Conservation (phyloP, 2,113 vertebrate genomes). For the Anoura caudifer region DNA sequence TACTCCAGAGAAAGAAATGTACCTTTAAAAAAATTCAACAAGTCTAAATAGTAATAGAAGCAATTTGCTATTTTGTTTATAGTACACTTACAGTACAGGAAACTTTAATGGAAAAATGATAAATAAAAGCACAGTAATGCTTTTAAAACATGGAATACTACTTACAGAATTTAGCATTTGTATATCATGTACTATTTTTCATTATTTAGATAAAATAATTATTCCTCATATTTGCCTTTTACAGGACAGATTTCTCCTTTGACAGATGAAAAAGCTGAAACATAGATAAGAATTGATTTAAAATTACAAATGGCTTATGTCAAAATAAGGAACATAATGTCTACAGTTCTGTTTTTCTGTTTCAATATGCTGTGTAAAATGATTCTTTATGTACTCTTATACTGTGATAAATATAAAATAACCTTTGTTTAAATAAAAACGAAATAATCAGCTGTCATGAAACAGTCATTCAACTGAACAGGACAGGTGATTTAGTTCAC, state of each 20-base stretch:
- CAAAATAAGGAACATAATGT: background rate
- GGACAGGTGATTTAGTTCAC: background rate
- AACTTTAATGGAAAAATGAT: background rate
- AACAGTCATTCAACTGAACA: background rate
- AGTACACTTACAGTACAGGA: background rate
- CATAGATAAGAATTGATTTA: background rate
- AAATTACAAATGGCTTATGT: background rate
- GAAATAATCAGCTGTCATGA: background rate
- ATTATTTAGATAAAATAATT: background rate
- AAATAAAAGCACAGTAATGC: background rate
- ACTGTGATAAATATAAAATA: background rate
- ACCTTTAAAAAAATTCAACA: background rate
- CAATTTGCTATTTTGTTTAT: background rate
- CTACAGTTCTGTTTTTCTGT: background rate
- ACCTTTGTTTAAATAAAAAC: background rate
- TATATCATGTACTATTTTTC: background rate
- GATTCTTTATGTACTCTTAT: background rate
- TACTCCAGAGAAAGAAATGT: background rate
- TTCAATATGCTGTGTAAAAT: background rate
- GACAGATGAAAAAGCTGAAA: background rate
- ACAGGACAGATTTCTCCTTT: background rate
- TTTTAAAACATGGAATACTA: background rate
- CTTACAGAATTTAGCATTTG: background rate
- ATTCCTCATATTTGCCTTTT: background rate
- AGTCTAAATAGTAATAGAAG: background rate